Evolutionary conservation across 2,113 vertebrate genomes (phyloP).

Genomic region (Irena cyanogastra): DNA sequence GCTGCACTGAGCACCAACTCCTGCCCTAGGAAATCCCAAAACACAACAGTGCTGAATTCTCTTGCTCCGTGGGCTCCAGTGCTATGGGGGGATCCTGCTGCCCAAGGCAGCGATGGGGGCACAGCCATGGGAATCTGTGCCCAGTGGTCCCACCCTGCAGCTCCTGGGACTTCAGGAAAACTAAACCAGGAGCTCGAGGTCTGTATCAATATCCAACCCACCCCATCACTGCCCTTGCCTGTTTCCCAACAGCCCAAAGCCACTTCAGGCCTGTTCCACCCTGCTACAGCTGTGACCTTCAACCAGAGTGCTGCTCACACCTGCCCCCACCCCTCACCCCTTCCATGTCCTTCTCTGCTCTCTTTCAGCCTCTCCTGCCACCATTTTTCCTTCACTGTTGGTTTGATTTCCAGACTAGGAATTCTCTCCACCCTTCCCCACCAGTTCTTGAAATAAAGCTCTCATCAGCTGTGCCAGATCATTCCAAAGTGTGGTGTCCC

Average conservation of each 20-base stretch:
- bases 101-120: neutral
- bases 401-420: neutral
- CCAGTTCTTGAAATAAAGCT: too few relatives aligned
- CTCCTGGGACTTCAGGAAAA: neutral
- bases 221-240: neutral
- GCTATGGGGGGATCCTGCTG: neutral
- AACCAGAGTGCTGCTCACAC: neutral
- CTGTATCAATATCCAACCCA: neutral
- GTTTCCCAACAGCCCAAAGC: neutral
- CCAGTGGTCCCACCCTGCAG: neutral
- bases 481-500: neutral
- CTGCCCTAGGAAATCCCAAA: neutral
- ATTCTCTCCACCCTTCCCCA: neutral
- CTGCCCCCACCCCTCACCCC: neutral
- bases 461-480: neutral
- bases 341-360: too few relatives aligned
- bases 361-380: neutral
- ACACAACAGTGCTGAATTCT: neutral
- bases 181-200: neutral
- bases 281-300: neutral
- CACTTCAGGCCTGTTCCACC: too few relatives aligned
- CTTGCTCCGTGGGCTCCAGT: neutral
- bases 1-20: neutral
- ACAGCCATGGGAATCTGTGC: neutral
- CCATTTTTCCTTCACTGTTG: rapidly evolving